phyloP scores from a whole-genome alignment of 1,140 invertebrate species.

The Lanistes nyassanus region DNA sequence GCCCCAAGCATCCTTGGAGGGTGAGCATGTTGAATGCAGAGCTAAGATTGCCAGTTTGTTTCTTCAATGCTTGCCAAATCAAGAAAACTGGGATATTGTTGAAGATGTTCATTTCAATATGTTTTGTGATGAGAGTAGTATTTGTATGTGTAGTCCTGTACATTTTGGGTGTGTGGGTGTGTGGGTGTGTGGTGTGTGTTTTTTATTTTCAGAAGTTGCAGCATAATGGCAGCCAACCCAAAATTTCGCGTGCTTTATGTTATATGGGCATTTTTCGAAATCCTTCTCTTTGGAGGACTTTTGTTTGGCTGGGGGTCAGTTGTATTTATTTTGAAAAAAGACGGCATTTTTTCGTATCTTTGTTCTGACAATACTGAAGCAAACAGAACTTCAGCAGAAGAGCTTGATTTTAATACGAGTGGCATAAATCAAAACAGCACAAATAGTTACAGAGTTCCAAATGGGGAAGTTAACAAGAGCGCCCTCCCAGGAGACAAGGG shows the following conservation, averaged over 20 bases:
- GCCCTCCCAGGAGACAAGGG: background rate
- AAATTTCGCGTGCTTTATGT: constrained; percentile 32
- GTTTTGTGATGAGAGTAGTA: too few species aligned
- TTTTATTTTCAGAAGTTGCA: too few species aligned
- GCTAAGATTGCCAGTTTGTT: too few species aligned
- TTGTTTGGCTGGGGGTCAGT: constrained; percentile 52
- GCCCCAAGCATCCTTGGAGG: too few species aligned
- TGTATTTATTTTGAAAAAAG: constrained; percentile 47
- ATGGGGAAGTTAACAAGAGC: background rate
- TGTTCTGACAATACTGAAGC: constrained; percentile 10
- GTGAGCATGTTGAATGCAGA: too few species aligned
- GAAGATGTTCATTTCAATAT: too few species aligned
- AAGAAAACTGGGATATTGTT: too few species aligned
- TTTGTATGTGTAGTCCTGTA: too few species aligned
- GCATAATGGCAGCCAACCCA: constrained; percentile 6
- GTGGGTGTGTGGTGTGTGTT: too few species aligned
- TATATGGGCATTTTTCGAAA: constrained; percentile 44
- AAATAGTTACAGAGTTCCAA: background rate
- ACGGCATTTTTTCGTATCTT: constrained; percentile 37
- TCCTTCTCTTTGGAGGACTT: constrained; percentile 43
- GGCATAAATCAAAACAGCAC: background rate
- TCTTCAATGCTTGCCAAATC: too few species aligned
- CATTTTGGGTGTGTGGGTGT: too few species aligned
- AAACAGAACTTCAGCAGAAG: background rate
- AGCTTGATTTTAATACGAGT: background rate